Conservation (phyloP, 2,797 vertebrate genomes). For the Ctenopoma multispine region DNA sequence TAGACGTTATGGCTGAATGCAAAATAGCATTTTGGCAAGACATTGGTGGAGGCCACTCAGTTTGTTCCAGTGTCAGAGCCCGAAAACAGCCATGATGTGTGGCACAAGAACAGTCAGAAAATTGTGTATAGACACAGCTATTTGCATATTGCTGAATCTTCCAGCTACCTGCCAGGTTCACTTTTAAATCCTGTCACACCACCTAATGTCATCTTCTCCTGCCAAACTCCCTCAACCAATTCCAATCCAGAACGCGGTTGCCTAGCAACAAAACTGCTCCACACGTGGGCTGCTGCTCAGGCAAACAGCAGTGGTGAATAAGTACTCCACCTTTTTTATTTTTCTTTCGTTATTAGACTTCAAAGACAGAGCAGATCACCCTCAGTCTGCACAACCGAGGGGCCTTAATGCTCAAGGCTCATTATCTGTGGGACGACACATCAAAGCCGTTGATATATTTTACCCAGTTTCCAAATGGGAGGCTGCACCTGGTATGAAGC, state of each 20-base stretch:
- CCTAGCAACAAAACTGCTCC: slow-evolving; percentile 80
- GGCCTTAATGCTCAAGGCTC: slow-evolving; percentile 25
- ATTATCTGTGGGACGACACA: slow-evolving; percentile 22
- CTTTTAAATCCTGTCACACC: slow-evolving; percentile 56
- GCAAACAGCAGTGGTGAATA: slow-evolving; percentile 40
- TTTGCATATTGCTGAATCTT: slow-evolving; percentile 63
- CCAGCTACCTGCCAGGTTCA: slow-evolving; percentile 58
- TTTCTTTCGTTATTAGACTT: slow-evolving; percentile 45
- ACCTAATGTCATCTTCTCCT: slow-evolving; percentile 54
- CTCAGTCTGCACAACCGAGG: slow-evolving; percentile 10
- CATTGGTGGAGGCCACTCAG: slow-evolving; percentile 32
- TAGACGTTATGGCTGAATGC: slow-evolving; percentile 11
- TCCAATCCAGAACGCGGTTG: slow-evolving; percentile 75
- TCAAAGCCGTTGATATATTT: slow-evolving; percentile 54
- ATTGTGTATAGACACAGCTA: slow-evolving; percentile 3
- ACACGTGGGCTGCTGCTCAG: slow-evolving; percentile 67
- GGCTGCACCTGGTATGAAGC: slow-evolving; percentile 3
- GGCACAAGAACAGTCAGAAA: slow-evolving; percentile 50
- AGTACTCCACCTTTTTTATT: slow-evolving; percentile 63
- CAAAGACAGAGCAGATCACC: slow-evolving; percentile 40
- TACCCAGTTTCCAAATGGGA: slow-evolving; percentile 2
- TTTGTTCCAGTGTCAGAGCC: slow-evolving; percentile 70
- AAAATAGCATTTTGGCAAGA: slow-evolving; percentile 26
- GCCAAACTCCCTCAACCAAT: slow-evolving; percentile 66
- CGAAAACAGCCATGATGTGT: slow-evolving; percentile 16